These are phyloP conservation scores for Drosophila longiperda DNA, from an alignment of 2,888 invertebrate species.

Conservation along the genomic window DNA sequence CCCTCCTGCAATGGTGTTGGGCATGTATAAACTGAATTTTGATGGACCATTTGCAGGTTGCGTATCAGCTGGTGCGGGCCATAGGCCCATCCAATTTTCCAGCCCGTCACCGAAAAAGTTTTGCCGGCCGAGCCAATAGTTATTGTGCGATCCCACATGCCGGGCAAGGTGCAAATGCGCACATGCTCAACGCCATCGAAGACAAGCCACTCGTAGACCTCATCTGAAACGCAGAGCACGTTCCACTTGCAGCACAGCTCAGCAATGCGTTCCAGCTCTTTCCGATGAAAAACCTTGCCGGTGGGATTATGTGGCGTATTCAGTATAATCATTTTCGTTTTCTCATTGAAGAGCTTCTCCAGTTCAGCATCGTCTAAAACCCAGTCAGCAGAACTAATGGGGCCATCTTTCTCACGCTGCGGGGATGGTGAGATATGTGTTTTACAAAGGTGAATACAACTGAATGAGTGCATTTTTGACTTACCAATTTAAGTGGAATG, in stretches of 20 bases:
- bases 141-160: conserved; percentile 98
- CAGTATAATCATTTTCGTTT: conserved; percentile 97
- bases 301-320: conserved; percentile 99
- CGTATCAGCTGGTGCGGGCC: conserved; percentile 92
- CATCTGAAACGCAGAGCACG: conserved; percentile 96
- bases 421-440: neutral
- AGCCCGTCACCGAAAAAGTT: conserved; percentile 98
- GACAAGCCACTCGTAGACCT: conserved; percentile 99
- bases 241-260: conserved; percentile 96
- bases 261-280: conserved; percentile 92
- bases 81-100: conserved; percentile 99
- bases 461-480: neutral
- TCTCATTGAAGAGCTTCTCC: conserved; percentile 91
- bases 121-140: conserved; percentile 99
- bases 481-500: conserved; percentile 93
- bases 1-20: conserved; percentile 97
- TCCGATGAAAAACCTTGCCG: conserved; percentile 91
- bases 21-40: conserved; percentile 97
- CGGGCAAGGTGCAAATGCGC: conserved; percentile 97
- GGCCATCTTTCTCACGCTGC: conserved; percentile 81
- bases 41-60: conserved; percentile 95
- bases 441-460: neutral
- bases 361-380: conserved; percentile 93
- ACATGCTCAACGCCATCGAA: conserved; percentile 93
- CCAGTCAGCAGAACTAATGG: conserved; percentile 92